Base-by-base conservation (phyloP, 2,113 vertebrate genomes). In the Rana temporaria region DNA sequence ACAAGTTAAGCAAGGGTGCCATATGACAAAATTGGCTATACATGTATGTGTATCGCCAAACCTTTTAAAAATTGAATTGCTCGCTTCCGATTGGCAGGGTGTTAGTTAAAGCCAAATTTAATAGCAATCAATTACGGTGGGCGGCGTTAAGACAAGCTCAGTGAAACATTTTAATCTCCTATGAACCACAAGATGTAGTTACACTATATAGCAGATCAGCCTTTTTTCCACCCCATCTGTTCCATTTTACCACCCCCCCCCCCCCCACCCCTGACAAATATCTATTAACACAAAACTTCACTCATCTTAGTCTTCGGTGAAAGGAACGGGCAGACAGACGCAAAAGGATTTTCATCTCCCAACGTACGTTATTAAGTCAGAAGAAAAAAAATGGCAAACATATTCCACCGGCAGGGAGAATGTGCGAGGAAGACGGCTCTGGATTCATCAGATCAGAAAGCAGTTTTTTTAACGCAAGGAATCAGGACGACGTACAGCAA, bases 141-240 rank as follows among this genome's bases (percentile, higher is more conserved):
- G 38, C 22, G 55, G 62, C 48, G 74, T 74, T 53, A 74, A 52
- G 73, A 66, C 59, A 32, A 81, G 63, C 70, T 82, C 70, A 42
- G 16, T 66, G 60, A 82, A 66, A 75, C 62, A 82, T 66, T 82
- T 65, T 65, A 62, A 82, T 82, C 80, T 82, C 62, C 70, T 74
- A 57, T 75, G 80, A 82, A 82, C 80, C 80, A 75, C 70, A 52
- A 82, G 80, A 75, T 82, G 80, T 82, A 82, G 70, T 82, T 82
- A 82, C 80, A 82, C 74, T 74, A 82, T 74, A 82, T 66, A 75
- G 75, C 80, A 82, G 26, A 74, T 82, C 80, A 82, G 80, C 79
- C 68, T 34, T 81, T 81, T 73, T 81, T 81, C 59, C 79, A 69
- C 69, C 79, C 74, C 80, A 74, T 82, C 80, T 74, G 80, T 73